Evolutionary conservation across 2,113 vertebrate species (phyloP).

Genomic region (Platanista minor): DNA sequence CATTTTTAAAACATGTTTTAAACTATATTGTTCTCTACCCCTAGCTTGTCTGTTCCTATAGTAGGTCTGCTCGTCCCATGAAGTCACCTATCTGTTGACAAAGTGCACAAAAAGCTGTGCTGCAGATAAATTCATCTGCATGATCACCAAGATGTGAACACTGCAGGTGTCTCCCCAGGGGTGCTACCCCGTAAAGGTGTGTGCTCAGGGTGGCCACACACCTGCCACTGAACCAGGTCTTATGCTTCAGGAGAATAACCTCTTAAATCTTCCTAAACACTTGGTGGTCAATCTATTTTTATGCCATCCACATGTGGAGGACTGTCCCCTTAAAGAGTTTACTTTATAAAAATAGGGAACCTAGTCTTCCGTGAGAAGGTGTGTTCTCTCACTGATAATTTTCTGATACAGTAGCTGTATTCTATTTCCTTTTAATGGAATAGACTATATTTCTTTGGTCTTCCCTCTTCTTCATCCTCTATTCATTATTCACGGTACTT

Average conservation of each 20-base stretch:
- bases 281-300: background rate
- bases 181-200: background rate
- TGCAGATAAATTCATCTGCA: background rate
- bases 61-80: background rate
- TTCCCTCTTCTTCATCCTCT: background rate
- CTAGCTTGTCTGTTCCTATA: background rate
- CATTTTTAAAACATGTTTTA: background rate
- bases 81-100: background rate
- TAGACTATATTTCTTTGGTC: background rate
- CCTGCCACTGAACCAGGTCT: background rate
- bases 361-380: background rate
- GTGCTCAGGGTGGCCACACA: background rate
- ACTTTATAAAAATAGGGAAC: background rate
- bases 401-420: background rate
- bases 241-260: background rate
- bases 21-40: background rate
- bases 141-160: background rate
- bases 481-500: background rate
- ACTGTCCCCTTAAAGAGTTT: background rate
- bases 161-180: background rate
- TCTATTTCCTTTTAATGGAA: background rate
- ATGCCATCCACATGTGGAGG: background rate
- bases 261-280: background rate
- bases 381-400: background rate
- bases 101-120: background rate